Evolutionary conservation across 2,113 vertebrate genomes (phyloP).

Genomic region (Chrysemys picta): DNA sequence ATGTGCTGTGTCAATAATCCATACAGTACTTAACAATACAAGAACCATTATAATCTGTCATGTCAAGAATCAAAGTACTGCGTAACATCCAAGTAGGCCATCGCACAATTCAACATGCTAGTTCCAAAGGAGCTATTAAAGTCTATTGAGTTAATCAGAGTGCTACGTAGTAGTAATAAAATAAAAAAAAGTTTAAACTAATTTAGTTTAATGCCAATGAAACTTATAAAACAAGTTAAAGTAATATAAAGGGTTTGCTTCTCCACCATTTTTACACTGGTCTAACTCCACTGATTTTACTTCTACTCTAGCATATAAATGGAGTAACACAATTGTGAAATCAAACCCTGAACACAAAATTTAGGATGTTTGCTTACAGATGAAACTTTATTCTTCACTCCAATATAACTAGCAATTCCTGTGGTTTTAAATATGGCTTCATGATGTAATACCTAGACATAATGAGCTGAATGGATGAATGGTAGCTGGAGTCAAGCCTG

Average conservation of each 20-base stretch:
- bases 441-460: neutral
- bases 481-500: neutral
- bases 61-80: neutral
- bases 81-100: neutral
- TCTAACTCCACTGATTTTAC: neutral
- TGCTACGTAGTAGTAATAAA: neutral
- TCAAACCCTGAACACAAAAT: neutral
- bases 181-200: neutral
- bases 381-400: neutral
- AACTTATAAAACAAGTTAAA: neutral
- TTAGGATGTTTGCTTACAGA: neutral
- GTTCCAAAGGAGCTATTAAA: neutral
- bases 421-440: neutral
- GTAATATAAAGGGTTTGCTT: neutral
- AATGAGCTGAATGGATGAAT: neutral
- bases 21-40: neutral
- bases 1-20: neutral
- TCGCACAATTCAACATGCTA: neutral
- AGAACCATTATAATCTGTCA: accelerated
- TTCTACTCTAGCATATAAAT: neutral
- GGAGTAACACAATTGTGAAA: neutral
- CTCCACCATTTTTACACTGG: neutral
- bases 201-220: neutral
- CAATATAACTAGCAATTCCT: neutral
- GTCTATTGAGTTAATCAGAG: neutral